Evolutionary conservation across 2,797 vertebrate species (phyloP).

Genomic region (Anableps anableps): DNA sequence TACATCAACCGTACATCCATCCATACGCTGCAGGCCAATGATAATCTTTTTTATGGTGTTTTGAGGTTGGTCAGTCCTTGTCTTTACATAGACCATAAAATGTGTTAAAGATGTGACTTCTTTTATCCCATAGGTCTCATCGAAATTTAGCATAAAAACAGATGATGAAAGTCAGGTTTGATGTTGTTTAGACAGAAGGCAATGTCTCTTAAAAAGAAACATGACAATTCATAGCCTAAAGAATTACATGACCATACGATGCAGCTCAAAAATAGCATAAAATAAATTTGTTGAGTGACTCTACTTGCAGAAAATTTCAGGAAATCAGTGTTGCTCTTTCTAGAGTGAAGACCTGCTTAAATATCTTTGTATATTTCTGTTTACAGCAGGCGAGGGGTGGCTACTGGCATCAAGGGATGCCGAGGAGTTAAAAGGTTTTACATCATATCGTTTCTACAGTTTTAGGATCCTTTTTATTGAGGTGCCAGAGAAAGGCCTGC

Average conservation of each 20-base stretch:
- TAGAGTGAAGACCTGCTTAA: background rate
- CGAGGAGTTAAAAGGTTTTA: background rate
- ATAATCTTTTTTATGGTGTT: background rate
- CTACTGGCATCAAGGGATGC: background rate
- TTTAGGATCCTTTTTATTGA: no score
- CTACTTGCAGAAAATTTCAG: background rate
- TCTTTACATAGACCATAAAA: no score
- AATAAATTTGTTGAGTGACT: background rate
- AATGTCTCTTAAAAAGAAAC: no score
- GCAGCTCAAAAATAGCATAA: background rate
- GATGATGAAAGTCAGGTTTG: background rate
- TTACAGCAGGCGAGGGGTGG: background rate
- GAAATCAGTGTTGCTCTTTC: background rate
- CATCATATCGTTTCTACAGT: background rate
- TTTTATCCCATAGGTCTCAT: no score
- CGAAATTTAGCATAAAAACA: background rate
- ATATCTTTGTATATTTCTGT: background rate
- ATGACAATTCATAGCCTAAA: background rate
- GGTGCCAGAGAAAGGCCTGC: no score
- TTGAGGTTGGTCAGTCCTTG: background rate
- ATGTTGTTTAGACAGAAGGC: no score
- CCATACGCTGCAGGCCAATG: background rate
- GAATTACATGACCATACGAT: background rate
- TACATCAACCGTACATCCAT: background rate
- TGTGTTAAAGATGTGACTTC: no score